phyloP scores from a whole-genome alignment of 2,888 invertebrate species.

The Epinotia ramella region DNA sequence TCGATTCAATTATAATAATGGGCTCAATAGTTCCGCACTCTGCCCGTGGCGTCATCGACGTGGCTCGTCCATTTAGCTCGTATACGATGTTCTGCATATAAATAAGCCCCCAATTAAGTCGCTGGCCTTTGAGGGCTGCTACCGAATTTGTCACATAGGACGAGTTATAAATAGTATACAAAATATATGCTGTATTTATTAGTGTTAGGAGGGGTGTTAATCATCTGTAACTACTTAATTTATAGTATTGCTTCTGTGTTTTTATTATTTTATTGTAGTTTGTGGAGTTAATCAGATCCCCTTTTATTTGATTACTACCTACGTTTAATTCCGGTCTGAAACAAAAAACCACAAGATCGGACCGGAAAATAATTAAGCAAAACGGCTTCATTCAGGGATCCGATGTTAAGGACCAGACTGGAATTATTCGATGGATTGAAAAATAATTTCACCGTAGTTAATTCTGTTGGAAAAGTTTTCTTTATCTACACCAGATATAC shows the following conservation, averaged over 20 bases:
- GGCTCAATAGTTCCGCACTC: conserved; percentile 42
- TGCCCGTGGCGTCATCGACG: conserved; percentile 30
- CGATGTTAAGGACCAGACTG: neutral
- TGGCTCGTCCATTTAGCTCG: conserved; percentile 38
- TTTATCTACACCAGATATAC: neutral
- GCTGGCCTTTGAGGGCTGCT: conserved; percentile 16
- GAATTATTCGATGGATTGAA: neutral
- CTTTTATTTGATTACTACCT: too few relatives aligned
- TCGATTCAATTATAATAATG: conserved; percentile 45
- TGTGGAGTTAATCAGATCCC: neutral
- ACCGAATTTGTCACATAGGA: conserved; percentile 11
- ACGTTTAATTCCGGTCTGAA: too few relatives aligned
- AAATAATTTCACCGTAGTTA: neutral
- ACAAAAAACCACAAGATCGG: too few relatives aligned
- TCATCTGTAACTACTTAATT: neutral
- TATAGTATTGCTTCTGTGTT: neutral
- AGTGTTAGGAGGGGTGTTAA: neutral
- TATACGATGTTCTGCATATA: conserved; percentile 38
- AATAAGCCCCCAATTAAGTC: conserved; percentile 37
- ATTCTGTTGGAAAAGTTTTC: too few relatives aligned
- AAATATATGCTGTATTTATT: conserved; percentile 4
- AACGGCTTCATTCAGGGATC: neutral
- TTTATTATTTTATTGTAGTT: neutral
- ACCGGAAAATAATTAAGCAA: too few relatives aligned
- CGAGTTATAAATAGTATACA: conserved; percentile 13